Percentiles rank a stretch among this genome's conserved stretches.
These are phyloP conservation scores for Zenarchopterus dispar DNA, from an alignment of 2,797 vertebrate species.

Conservation along the genomic window DNA sequence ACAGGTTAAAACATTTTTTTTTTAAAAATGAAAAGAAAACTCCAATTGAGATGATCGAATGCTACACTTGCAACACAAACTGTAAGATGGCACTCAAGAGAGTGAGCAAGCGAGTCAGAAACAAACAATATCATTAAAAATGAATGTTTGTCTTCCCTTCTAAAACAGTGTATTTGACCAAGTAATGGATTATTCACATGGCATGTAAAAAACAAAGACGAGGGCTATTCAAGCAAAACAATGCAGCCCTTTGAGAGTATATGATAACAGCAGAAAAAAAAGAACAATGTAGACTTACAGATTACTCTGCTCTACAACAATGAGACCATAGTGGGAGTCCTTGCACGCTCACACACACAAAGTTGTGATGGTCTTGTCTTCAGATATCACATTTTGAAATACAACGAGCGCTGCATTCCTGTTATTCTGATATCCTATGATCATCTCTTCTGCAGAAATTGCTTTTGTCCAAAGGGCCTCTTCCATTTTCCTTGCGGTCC, in stretches of 20 bases:
- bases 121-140: constrained; percentile 85
- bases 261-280: constrained; percentile 49
- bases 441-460: constrained; percentile 33
- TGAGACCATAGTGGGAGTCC: not conserved
- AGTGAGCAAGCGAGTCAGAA: constrained; percentile 48
- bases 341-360: not conserved
- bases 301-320: constrained; percentile 16
- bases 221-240: constrained; percentile 67
- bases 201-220: constrained; percentile 66
- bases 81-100: constrained; percentile 66
- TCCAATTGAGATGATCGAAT: constrained; percentile 47
- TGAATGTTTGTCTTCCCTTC: constrained; percentile 78
- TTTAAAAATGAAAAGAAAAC: constrained; percentile 30
- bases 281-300: constrained; percentile 20
- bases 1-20: constrained; percentile 42
- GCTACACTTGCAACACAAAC: constrained; percentile 27
- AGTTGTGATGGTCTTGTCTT: constrained; percentile 5
- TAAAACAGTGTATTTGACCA: constrained; percentile 79
- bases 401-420: constrained; percentile 1
- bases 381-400: constrained; percentile 6
- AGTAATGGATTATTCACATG: constrained; percentile 78
- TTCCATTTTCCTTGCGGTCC: constrained; percentile 23
- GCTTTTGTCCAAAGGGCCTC: constrained; percentile 32
- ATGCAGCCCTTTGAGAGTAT: constrained; percentile 64
- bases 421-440: constrained; percentile 25